Conservation (phyloP, 2,888 invertebrate genomes). For the Cylloceria caligata region DNA sequence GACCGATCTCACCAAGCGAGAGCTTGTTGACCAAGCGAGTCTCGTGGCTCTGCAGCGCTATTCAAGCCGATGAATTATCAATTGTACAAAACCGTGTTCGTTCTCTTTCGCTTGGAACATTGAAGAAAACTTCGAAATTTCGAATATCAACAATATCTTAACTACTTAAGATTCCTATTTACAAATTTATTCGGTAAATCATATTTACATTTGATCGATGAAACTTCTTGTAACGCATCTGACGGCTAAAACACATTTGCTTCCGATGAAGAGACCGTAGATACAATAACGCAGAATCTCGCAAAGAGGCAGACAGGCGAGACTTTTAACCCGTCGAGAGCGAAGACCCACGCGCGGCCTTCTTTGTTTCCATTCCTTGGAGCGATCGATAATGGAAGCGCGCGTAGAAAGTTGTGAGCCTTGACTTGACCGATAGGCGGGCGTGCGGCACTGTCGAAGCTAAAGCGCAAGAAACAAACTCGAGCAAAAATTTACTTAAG, state of each 20-base stretch:
- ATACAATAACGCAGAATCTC: conserved; percentile 3
- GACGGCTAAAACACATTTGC: background rate
- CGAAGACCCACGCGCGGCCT: conserved; percentile 67
- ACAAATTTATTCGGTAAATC: background rate
- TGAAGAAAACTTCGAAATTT: background rate
- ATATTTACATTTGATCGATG: conserved; percentile 1
- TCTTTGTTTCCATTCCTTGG: conserved; percentile 66
- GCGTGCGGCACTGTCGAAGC: conserved; percentile 39
- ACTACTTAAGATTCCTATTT: background rate
- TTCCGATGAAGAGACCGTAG: background rate
- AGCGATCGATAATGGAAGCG: conserved; percentile 68
- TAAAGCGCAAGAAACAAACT: background rate
- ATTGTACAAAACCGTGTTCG: background rate
- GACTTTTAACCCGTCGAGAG: conserved; percentile 52
- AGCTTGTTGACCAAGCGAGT: conserved; percentile 17
- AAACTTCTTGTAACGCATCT: background rate
- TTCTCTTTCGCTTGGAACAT: background rate
- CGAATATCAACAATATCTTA: background rate
- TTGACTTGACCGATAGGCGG: conserved; percentile 67
- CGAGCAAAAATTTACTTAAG: no score
- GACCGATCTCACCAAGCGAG: conserved; percentile 33
- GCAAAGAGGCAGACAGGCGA: conserved; percentile 33
- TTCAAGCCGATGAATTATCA: background rate
- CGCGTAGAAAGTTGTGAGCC: conserved; percentile 69
- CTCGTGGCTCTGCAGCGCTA: background rate